A percentile compares a stretch with the other conserved stretches of the same genome.
These are phyloP conservation scores for Lanistes nyassanus DNA, from an alignment of 1,140 invertebrate genomes.

Conservation along the genomic window DNA sequence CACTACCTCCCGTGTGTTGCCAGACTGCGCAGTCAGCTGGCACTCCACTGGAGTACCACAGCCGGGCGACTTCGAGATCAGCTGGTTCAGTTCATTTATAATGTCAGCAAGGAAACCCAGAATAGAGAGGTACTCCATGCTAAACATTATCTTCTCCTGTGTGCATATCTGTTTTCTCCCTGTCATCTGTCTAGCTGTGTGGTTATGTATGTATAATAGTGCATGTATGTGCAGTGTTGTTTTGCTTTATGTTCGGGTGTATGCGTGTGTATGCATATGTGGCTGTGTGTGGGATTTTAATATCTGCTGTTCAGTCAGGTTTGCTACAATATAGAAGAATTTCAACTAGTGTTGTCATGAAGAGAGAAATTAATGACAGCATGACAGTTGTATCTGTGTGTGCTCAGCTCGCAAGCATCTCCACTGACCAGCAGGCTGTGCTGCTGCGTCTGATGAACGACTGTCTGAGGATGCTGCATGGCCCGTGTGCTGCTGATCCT, in stretches of 20 bases:
- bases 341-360: no score
- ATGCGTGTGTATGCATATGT: no score
- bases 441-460: conserved; percentile 58
- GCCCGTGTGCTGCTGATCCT: conserved; percentile 30
- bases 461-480: conserved; percentile 42
- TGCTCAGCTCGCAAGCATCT: conserved; percentile 49
- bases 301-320: no score
- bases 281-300: no score
- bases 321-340: no score
- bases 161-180: background rate
- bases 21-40: conserved; percentile 53
- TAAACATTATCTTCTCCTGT: background rate
- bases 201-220: no score
- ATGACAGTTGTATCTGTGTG: no score
- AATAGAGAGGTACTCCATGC: conserved; percentile 45
- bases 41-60: conserved; percentile 50
- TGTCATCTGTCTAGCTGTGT: no score
- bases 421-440: conserved; percentile 51
- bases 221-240: no score
- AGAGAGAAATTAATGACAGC: no score
- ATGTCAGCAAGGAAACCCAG: conserved; percentile 49
- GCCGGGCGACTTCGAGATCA: conserved; percentile 45
- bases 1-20: conserved; percentile 18
- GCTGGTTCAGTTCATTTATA: conserved; percentile 50
- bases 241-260: no score